These are phyloP conservation scores for Phanerotoma sp. DNA, from an alignment of 2,888 invertebrate genomes.

Conservation along the genomic window DNA sequence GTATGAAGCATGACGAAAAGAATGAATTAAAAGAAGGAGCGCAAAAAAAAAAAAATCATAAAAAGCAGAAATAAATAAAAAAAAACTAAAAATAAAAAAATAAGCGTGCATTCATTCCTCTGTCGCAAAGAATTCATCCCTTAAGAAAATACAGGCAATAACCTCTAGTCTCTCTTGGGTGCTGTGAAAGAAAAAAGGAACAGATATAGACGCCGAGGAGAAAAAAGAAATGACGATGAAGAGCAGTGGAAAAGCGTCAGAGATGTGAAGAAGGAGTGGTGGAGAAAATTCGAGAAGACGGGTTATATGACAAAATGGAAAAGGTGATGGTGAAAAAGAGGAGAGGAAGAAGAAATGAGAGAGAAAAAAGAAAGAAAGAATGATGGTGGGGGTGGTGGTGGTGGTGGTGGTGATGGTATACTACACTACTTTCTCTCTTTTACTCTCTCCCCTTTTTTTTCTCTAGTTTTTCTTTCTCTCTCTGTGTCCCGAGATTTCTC, in stretches of 20 bases:
- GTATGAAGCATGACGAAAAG: no score
- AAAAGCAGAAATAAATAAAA: no score
- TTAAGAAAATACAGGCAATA: constrained; percentile 56
- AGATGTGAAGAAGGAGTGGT: constrained; percentile 18
- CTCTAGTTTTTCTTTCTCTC: no score
- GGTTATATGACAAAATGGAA: constrained; percentile 22
- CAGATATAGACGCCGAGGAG: no score
- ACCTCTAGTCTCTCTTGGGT: constrained; percentile 47
- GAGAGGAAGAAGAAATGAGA: constrained; percentile 14
- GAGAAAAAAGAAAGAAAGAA: constrained; percentile 29
- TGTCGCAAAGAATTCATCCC: constrained; percentile 38
- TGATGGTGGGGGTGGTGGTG: no score
- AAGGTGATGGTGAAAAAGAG: constrained; percentile 22
- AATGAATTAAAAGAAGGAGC: no score
- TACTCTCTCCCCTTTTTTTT: no score
- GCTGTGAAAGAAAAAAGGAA: constrained; percentile 3
- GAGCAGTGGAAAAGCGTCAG: constrained; percentile 8
- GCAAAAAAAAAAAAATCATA: no score
- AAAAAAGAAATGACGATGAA: constrained; percentile 32
- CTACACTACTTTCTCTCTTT: no score
- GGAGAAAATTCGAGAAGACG: constrained; percentile 20
- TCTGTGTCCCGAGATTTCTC: no score
- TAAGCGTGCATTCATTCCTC: constrained; percentile 4
- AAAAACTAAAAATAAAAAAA: no score
- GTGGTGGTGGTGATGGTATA: no score